phyloP scores from a whole-genome alignment of 2,888 invertebrate genomes.

The Chorisops tibialis region DNA sequence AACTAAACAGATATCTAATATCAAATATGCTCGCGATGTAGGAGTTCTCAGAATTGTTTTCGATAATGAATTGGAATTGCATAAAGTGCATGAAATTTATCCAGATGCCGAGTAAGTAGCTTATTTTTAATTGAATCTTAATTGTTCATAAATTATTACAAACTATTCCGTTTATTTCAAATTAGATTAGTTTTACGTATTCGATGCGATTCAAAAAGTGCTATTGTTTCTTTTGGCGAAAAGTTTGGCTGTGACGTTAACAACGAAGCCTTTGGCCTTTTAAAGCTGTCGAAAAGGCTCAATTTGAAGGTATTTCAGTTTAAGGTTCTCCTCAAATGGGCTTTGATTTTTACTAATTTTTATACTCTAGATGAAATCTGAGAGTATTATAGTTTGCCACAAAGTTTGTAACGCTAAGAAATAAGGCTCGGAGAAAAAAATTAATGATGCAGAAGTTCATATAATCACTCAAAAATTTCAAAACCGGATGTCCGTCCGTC shows the following conservation, averaged over 20 bases:
- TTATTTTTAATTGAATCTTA: background rate
- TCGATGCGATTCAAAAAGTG: constrained; percentile 77
- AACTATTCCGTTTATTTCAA: no score
- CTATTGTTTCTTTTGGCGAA: constrained; percentile 83
- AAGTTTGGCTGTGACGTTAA: constrained; percentile 90
- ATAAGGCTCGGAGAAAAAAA: no score
- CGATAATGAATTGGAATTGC: constrained; percentile 88
- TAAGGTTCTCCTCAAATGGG: no score
- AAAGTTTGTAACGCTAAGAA: no score
- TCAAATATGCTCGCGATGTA: constrained; percentile 60
- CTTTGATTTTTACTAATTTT: no score
- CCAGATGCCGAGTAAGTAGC: constrained; percentile 65
- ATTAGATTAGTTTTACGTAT: constrained; percentile 83
- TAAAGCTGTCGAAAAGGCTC: constrained; percentile 70
- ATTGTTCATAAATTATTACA: no score
- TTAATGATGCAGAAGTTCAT: no score
- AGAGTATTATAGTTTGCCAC: no score
- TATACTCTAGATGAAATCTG: no score
- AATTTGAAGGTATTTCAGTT: constrained; percentile 75
- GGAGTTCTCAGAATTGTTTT: constrained; percentile 85
- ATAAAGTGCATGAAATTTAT: constrained; percentile 80
- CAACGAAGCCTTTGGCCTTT: constrained; percentile 69
- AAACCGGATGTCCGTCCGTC: no score
- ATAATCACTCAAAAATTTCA: no score
- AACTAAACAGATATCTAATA: constrained; percentile 7